These are phyloP conservation scores for Ceryle rudis DNA, from an alignment of 2,797 vertebrate species.

Conservation along the genomic window DNA sequence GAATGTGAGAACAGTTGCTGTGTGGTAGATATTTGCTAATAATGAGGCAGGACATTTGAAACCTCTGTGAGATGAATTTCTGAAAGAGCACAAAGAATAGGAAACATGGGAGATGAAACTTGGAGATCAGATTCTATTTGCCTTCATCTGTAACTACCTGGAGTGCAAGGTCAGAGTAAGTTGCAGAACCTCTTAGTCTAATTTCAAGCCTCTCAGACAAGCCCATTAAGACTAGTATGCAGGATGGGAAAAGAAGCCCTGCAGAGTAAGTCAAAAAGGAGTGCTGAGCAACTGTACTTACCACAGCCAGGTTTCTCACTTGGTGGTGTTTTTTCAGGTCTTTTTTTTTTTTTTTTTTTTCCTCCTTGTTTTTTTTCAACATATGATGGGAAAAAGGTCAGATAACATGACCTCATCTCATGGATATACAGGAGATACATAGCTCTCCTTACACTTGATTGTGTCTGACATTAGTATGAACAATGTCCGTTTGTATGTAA, in stretches of 20 bases:
- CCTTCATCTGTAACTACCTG: background rate
- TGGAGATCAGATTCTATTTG: background rate
- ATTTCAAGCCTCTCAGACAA: background rate
- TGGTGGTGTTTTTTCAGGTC: background rate
- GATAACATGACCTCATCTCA: background rate
- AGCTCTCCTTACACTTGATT: background rate
- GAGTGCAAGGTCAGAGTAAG: background rate
- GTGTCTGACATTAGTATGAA: background rate
- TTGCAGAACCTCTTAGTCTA: background rate
- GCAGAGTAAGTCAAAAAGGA: background rate
- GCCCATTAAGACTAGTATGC: background rate
- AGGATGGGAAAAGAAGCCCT: background rate
- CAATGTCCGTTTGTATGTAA: background rate
- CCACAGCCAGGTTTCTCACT: background rate
- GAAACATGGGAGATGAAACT: background rate
- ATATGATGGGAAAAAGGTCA: background rate
- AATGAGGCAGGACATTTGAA: background rate
- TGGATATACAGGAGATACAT: background rate
- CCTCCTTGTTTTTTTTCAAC: background rate
- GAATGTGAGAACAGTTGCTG: background rate
- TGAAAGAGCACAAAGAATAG: background rate
- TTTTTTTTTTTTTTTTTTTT: too few relatives aligned
- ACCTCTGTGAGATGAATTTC: background rate
- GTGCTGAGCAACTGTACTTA: background rate
- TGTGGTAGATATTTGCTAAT: background rate